Base-by-base conservation (phyloP, 2,888 invertebrate genomes). In the Clistopyga incitator region DNA sequence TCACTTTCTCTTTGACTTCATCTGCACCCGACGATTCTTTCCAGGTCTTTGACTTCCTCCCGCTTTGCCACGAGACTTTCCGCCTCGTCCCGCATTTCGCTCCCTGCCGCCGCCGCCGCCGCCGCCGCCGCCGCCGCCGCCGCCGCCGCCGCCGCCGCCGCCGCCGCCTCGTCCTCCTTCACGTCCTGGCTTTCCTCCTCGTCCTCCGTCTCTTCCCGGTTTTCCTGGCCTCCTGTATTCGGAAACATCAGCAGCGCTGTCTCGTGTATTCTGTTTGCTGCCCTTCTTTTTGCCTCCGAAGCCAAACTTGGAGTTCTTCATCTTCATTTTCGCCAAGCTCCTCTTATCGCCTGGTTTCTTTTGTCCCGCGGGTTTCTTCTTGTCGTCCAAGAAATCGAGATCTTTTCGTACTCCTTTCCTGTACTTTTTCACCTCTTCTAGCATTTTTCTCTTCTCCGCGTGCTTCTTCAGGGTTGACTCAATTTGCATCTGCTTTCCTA, bases 271-370 rank as follows among this genome's bases (percentile, higher is more conserved):
- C 64, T 95, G 94, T 92, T 99, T 99, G 0, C 95, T 95, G 0
- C 98, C 97, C 90, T 97, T 97, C 94, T 99, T 99, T 92, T 98
- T 98, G 0, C 99, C 99, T 45, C 99, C 99, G 93, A 97, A 98
- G 0, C 99, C 99, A 94, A 97, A 99, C 92, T 97, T 98, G 79
- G 96, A 95, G 91, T 98, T 96, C 91, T 97, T 98, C 89, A 94
- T 94, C 85, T 95, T 95, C 85, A 96, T 94, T 92, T 95, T 96
- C 10, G 94, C 94, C 13, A 93, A 86, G 54, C 93, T 84, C 88
- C 89, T 88, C 89, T 92, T 84, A 45, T 88, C 82, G 6, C 67
- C n/a, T 0, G n/a, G 13, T 89, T 88, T 88, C 88, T 93, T 85
- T 47, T 87, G 81, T 3, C 78, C 18, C 6, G 59, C 83, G 0